Percentiles rank a stretch among this genome's conserved stretches.
Evolutionary conservation across 2,888 invertebrate genomes (phyloP).

Genomic region (Scaptomyza flava): DNA sequence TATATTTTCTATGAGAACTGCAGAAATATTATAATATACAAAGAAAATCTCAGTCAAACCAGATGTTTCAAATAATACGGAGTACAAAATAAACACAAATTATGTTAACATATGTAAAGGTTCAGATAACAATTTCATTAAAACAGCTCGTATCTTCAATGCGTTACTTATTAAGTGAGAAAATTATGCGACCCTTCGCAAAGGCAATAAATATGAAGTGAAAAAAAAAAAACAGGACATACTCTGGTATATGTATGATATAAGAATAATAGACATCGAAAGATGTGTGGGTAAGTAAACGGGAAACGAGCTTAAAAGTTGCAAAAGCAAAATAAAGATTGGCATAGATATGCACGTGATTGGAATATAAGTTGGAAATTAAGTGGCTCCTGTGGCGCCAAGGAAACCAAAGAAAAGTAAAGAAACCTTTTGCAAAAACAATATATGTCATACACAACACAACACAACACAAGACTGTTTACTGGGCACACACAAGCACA

Average conservation of each 20-base stretch:
- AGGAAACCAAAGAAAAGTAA: conserved; percentile 25
- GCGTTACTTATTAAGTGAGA: conserved; percentile 10
- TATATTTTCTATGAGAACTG: no score
- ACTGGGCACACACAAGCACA: conserved; percentile 20
- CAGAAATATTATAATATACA: no score
- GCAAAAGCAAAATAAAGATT: conserved; percentile 68
- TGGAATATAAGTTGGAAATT: conserved; percentile 77
- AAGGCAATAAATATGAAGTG: conserved; percentile 27
- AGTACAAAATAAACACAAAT: neutral
- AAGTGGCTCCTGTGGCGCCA: conserved; percentile 72
- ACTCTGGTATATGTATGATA: neutral
- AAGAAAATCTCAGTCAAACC: neutral
- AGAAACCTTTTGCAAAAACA: conserved; percentile 70
- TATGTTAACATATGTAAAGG: neutral
- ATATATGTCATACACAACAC: conserved; percentile 65
- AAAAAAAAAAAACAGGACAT: conserved; percentile 2
- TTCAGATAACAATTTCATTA: neutral
- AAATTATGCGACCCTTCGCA: conserved; percentile 7
- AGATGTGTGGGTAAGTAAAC: conserved; percentile 19
- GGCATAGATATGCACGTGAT: conserved; percentile 77
- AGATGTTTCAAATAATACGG: neutral
- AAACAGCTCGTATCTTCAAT: neutral
- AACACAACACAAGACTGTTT: conserved; percentile 31
- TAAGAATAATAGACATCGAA: conserved; percentile 32
- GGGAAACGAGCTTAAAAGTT: conserved; percentile 62